Evolutionary conservation across 1,140 invertebrate species (phyloP).

Genomic region (Pissodes strobi): DNA sequence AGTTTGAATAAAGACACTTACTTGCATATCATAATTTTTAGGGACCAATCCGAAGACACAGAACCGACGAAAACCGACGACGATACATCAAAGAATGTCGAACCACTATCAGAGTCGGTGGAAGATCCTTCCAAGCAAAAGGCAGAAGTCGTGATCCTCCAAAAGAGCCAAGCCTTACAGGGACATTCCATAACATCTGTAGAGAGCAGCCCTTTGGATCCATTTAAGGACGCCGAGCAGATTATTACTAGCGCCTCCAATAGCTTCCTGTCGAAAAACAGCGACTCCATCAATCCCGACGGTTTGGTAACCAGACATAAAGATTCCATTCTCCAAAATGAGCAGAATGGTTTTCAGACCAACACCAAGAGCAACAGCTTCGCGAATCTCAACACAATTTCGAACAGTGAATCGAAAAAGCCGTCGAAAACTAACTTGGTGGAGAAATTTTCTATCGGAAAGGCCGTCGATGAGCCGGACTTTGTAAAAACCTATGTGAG

Average conservation of each 20-base stretch:
- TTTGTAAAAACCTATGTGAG: constrained; percentile 17
- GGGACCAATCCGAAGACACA: too few species aligned
- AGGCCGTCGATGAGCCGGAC: not conserved
- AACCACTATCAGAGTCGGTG: constrained; percentile 13
- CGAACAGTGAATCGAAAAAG: constrained; percentile 5
- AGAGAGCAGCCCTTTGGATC: constrained; percentile 27
- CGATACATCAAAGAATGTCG: too few species aligned
- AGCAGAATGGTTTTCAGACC: too few species aligned
- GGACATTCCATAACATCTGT: constrained; percentile 40
- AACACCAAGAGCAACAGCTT: constrained; percentile 2
- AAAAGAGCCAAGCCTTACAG: constrained; percentile 47
- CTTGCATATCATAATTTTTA: too few species aligned
- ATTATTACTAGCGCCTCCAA: constrained; percentile 45
- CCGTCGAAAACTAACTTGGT: not conserved
- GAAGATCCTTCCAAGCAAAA: constrained; percentile 28
- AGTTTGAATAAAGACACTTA: too few species aligned
- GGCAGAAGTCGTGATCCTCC: constrained; percentile 42
- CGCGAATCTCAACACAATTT: constrained; percentile 12
- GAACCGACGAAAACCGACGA: too few species aligned
- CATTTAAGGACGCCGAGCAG: constrained; percentile 39
- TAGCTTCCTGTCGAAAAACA: constrained; percentile 32
- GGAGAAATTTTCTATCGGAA: constrained; percentile 18
- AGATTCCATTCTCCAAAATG: too few species aligned
- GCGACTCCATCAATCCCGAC: too few species aligned
- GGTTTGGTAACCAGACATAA: too few species aligned